Evolutionary conservation across 2,888 invertebrate genomes (phyloP).

Genomic region (Agonopterix subpropinquella): DNA sequence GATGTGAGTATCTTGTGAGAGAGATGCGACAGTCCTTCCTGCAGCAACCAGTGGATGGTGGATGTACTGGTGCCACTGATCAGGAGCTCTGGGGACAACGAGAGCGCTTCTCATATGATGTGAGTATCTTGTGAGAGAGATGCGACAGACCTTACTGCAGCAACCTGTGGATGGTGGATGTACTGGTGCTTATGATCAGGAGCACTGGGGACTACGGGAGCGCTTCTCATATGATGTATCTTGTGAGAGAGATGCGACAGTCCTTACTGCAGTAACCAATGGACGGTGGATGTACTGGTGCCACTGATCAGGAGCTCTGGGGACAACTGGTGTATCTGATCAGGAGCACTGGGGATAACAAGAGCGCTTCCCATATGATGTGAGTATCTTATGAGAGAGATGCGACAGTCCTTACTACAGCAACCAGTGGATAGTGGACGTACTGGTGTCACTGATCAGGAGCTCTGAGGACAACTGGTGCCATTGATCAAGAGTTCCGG

Average conservation of each 20-base stretch:
- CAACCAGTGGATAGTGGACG: conserved; percentile 82
- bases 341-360: conserved; percentile 33
- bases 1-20: conserved; percentile 42
- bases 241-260: neutral
- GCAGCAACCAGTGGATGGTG: conserved; percentile 82
- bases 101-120: conserved; percentile 49
- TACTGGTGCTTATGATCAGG: conserved; percentile 40
- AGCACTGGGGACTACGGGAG: conserved; percentile 37
- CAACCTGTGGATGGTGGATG: conserved; percentile 82
- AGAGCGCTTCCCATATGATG: conserved; percentile 49
- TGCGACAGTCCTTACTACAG: conserved; percentile 77
- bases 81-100: no score
- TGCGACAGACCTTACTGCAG: conserved; percentile 74
- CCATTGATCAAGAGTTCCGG: conserved; percentile 52
- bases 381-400: conserved; percentile 26
- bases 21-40: conserved; percentile 72
- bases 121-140: conserved; percentile 28
- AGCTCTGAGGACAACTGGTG: no score
- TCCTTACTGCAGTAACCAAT: conserved; percentile 81
- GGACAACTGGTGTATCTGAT: conserved; percentile 58
- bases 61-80: conserved; percentile 76
- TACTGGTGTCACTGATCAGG: conserved; percentile 76
- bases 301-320: conserved; percentile 55
- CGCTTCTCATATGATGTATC: conserved; percentile 42
- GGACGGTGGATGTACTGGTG: conserved; percentile 79